Evolutionary conservation across 1,140 invertebrate genomes (phyloP).

Genomic region (Leguminivora glycinivorella): DNA sequence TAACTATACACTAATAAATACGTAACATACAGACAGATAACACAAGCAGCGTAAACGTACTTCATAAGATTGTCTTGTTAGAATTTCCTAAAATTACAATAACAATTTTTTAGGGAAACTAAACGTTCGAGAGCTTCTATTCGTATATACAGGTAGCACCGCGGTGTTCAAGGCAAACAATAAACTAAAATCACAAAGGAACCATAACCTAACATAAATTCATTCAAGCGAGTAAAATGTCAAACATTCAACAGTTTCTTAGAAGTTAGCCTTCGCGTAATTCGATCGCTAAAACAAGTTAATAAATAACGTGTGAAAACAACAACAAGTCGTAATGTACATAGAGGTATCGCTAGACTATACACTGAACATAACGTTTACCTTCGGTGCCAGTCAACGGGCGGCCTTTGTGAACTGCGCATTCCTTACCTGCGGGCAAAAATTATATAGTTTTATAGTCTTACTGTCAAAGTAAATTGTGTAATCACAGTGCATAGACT

Average conservation of each 20-base stretch:
- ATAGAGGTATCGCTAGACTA: conserved; percentile 34
- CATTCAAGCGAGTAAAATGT: conserved; percentile 38
- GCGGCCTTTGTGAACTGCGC: background rate
- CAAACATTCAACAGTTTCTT: conserved; percentile 40
- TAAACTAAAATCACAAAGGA: conserved; percentile 33
- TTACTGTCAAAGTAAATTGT: no score
- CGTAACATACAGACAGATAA: conserved; percentile 26
- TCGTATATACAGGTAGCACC: conserved; percentile 41
- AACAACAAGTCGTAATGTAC: conserved; percentile 54
- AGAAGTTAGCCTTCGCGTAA: conserved; percentile 41
- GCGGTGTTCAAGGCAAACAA: conserved; percentile 41
- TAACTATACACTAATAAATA: conserved; percentile 26
- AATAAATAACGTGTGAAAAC: conserved; percentile 52
- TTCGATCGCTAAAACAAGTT: conserved; percentile 46
- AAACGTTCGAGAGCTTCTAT: conserved; percentile 9
- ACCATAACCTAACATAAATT: conserved; percentile 33
- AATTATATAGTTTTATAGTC: background rate
- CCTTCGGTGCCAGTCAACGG: background rate
- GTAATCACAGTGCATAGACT: no score
- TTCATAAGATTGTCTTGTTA: conserved; percentile 18
- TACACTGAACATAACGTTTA: background rate
- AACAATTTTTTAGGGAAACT: conserved; percentile 10
- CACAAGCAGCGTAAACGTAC: conserved; percentile 12
- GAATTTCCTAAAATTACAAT: conserved; percentile 23
- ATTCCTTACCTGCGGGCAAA: background rate